A percentile compares a stretch with the other conserved stretches of the same genome.
Conservation (phyloP, 2,797 vertebrate genomes). For the Malacoraja senta region DNA sequence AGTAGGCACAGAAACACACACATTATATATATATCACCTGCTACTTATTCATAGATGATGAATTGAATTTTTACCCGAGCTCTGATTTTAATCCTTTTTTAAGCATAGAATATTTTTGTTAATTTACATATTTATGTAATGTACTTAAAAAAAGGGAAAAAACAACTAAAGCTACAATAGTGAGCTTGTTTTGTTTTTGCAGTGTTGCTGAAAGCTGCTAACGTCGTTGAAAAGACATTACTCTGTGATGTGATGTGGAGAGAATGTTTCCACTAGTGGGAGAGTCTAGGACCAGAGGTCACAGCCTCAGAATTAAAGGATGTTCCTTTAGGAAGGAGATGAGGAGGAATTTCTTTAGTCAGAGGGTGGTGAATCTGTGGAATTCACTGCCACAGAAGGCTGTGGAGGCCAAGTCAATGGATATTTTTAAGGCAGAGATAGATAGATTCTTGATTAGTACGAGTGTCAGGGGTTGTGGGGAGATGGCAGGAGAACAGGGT, state of each 20-base stretch:
- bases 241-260: not conserved
- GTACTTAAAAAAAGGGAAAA: not conserved
- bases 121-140: not conserved
- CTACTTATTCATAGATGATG: not conserved
- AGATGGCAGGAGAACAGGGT: no score
- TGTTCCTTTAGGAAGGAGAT: no score
- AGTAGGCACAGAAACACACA: not conserved
- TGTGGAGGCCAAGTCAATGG: no score
- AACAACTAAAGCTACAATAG: not conserved
- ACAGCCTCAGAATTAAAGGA: no score
- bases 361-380: no score
- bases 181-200: not conserved
- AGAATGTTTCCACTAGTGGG: no score
- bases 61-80: not conserved
- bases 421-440: no score
- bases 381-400: no score
- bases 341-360: no score
- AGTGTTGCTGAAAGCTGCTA: not conserved
- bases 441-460: no score
- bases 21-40: not conserved
- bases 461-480: no score
- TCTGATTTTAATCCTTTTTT: not conserved
- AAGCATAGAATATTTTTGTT: not conserved
- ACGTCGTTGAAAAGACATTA: not conserved
- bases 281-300: no score